Evolutionary conservation across 1,140 invertebrate genomes (phyloP).

Genomic region (Cotesia chilonis): DNA sequence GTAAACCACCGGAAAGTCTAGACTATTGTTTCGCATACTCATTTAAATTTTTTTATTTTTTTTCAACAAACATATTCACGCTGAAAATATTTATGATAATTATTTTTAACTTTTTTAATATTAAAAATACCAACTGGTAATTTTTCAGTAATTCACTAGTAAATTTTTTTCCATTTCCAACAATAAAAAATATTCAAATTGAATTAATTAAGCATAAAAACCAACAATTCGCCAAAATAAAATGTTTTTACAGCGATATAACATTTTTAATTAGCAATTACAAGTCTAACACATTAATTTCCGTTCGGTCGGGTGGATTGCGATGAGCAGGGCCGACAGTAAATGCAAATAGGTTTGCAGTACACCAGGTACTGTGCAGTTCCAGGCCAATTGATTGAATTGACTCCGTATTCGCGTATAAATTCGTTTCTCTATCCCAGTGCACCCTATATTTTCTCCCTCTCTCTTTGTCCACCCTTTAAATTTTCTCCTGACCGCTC

Average conservation of each 20-base stretch:
- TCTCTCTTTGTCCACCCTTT: conserved; percentile 11
- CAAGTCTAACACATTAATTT: conserved; percentile 64
- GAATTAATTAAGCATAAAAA: too few species aligned
- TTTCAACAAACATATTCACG: too few species aligned
- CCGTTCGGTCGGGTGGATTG: conserved; percentile 59
- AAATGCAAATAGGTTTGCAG: conserved; percentile 60
- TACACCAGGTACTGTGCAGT: conserved; percentile 32
- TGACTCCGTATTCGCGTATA: conserved; percentile 53
- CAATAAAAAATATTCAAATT: too few species aligned
- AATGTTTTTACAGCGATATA: background rate
- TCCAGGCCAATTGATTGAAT: conserved; percentile 63
- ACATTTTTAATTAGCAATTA: conserved; percentile 66
- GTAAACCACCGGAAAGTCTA: too few species aligned
- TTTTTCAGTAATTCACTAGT: too few species aligned
- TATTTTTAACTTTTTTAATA: too few species aligned
- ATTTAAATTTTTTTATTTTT: too few species aligned
- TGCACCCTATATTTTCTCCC: conserved; percentile 1
- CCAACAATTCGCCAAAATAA: too few species aligned
- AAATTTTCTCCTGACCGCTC: conserved; percentile 11
- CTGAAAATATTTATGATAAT: too few species aligned
- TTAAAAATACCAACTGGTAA: too few species aligned
- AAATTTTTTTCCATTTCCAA: too few species aligned
- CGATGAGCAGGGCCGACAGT: conserved; percentile 47
- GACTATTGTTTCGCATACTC: too few species aligned
- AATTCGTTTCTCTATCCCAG: conserved; percentile 32